Percentiles rank a stretch among this genome's conserved stretches.
These are phyloP conservation scores for Microtus pennsylvanicus DNA, from an alignment of 2,113 vertebrate species.

Conservation along the genomic window DNA sequence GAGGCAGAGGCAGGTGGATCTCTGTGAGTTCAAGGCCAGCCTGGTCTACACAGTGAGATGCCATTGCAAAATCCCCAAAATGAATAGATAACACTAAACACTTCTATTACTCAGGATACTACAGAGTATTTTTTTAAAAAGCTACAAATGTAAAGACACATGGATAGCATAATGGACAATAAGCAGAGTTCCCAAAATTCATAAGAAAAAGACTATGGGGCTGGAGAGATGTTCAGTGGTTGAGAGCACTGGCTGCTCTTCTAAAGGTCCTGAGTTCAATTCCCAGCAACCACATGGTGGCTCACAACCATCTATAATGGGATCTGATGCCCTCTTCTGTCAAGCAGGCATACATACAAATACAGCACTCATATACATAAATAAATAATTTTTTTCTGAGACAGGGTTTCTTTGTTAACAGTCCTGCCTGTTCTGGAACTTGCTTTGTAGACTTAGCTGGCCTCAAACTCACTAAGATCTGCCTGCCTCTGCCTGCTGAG, in stretches of 20 bases:
- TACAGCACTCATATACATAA: neutral
- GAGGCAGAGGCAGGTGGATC: too few species aligned
- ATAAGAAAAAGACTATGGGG: neutral
- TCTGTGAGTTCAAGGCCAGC: neutral
- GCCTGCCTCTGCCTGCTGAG: too few species aligned
- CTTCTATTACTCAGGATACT: neutral
- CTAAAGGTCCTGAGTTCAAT: neutral
- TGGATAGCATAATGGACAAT: neutral
- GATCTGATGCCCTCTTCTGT: too few species aligned
- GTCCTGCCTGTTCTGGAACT: too few species aligned
- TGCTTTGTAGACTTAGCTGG: too few species aligned
- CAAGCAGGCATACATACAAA: neutral
- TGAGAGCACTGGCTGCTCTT: neutral
- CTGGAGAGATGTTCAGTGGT: neutral
- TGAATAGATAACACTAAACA: neutral
- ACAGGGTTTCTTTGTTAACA: too few species aligned
- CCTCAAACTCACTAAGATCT: too few species aligned
- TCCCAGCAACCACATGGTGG: neutral
- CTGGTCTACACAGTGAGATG: neutral
- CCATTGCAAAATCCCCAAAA: neutral
- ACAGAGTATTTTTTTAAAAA: neutral
- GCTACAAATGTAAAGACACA: too few species aligned
- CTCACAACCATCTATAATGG: neutral
- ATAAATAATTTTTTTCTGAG: neutral
- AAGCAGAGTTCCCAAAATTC: slow-evolving; percentile 7